phyloP scores from a whole-genome alignment of 1,140 invertebrate genomes.

The Sogatella furcifera region DNA sequence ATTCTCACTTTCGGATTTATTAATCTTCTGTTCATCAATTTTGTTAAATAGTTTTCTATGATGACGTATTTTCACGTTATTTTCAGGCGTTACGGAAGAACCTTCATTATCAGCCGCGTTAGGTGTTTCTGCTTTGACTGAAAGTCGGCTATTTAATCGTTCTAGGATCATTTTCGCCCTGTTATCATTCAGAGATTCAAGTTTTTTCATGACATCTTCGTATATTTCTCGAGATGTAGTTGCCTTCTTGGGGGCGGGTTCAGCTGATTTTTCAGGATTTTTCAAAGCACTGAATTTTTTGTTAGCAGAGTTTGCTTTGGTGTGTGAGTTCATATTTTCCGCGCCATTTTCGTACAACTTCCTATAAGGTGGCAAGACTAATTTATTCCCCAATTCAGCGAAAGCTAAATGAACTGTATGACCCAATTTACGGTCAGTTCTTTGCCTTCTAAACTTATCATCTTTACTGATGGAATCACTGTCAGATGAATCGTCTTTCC shows the following conservation, averaged over 20 bases:
- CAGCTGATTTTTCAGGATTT: too few species aligned
- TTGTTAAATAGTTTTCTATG: too few species aligned
- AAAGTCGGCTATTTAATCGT: background rate
- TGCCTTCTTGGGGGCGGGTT: too few species aligned
- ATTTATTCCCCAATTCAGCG: background rate
- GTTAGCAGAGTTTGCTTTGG: too few species aligned
- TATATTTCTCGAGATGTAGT: constrained; percentile 43
- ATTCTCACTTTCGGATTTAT: constrained; percentile 6
- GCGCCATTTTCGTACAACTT: too few species aligned
- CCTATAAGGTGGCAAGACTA: background rate
- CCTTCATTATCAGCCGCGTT: background rate
- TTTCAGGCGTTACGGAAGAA: too few species aligned
- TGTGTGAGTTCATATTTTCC: too few species aligned
- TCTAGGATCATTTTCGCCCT: constrained; percentile 30
- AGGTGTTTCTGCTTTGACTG: background rate
- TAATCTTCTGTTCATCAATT: background rate
- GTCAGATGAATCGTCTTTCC: background rate
- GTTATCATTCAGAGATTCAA: constrained; percentile 39
- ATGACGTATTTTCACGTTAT: too few species aligned
- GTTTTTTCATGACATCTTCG: constrained; percentile 41
- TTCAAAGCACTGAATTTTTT: too few species aligned
- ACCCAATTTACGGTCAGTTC: background rate
- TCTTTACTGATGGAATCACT: background rate
- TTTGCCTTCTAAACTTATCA: background rate
- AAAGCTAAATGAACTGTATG: background rate